A percentile compares a stretch with the other conserved stretches of the same genome.
Evolutionary conservation across 2,888 invertebrate genomes (phyloP).

Genomic region (Acanthosepion esculentum): DNA sequence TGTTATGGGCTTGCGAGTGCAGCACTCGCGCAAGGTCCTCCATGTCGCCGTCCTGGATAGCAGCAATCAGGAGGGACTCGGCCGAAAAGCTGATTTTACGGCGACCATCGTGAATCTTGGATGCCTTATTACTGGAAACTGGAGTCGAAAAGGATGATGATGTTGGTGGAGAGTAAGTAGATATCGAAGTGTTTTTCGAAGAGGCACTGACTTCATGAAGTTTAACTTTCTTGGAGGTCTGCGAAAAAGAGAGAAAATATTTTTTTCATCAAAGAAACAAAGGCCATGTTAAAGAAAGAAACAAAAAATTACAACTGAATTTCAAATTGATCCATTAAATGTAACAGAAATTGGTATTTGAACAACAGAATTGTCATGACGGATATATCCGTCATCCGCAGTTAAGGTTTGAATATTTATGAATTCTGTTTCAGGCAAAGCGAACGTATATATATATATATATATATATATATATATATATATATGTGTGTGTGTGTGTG

Average conservation of each 20-base stretch:
- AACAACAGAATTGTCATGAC: no score
- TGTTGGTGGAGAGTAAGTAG: background rate
- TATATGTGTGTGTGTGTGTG: no score
- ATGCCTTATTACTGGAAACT: background rate
- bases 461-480: no score
- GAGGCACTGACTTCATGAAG: background rate
- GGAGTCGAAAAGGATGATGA: background rate
- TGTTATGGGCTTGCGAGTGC: constrained; percentile 53
- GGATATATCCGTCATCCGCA: no score
- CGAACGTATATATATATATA: no score
- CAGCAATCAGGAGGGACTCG: constrained; percentile 67
- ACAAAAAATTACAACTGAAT: no score
- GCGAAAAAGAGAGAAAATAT: background rate
- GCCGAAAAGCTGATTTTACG: constrained; percentile 68
- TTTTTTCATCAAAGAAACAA: no score
- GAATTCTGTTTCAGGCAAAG: no score
- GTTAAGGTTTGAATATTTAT: no score
- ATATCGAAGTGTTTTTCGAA: background rate
- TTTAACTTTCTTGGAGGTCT: constrained; percentile 10
- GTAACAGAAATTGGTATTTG: no score
- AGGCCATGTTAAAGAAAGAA: no score
- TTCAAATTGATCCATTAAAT: no score
- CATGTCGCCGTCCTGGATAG: constrained; percentile 69
- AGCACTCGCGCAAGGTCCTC: constrained; percentile 63
- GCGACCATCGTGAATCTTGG: constrained; percentile 14